A percentile compares a stretch with the other conserved stretches of the same genome.
These are phyloP conservation scores for Mionectes olivaceus DNA, from an alignment of 2,797 vertebrate genomes.

Conservation along the genomic window DNA sequence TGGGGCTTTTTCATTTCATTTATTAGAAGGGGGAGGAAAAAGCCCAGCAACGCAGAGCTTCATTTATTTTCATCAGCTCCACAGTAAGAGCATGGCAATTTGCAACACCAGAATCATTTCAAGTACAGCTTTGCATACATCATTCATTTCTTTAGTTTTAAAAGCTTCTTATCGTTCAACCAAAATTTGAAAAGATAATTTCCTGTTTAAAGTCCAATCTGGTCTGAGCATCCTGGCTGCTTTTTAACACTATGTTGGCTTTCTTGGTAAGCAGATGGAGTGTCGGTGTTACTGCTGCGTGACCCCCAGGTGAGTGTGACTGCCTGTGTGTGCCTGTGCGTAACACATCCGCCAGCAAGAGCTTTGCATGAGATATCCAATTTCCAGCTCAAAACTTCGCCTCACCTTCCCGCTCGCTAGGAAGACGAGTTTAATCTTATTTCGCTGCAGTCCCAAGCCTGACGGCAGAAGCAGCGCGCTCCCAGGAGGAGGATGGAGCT, in stretches of 20 bases:
- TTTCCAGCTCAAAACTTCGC: background rate
- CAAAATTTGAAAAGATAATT: slow-evolving; percentile 73
- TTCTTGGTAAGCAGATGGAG: slow-evolving; percentile 50
- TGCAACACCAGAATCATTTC: slow-evolving; percentile 81
- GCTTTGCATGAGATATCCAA: background rate
- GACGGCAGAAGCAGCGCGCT: background rate
- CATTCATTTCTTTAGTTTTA: slow-evolving; percentile 75
- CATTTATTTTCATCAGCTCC: slow-evolving; percentile 83
- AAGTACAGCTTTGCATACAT: slow-evolving; percentile 77
- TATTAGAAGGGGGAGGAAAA: slow-evolving; percentile 77
- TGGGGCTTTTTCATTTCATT: slow-evolving; percentile 85
- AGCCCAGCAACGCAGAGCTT: slow-evolving; percentile 77
- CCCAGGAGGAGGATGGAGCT: background rate
- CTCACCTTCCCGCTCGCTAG: background rate
- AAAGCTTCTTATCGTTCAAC: slow-evolving; percentile 76
- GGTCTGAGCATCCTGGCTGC: slow-evolving; percentile 49
- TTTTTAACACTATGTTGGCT: slow-evolving; percentile 64
- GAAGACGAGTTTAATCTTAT: background rate
- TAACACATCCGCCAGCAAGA: background rate
- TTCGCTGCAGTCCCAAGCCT: background rate
- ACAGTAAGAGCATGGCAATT: slow-evolving; percentile 80
- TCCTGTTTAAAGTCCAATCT: slow-evolving; percentile 66
- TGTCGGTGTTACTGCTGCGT: background rate
- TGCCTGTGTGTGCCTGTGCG: background rate
- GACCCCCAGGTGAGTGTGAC: slow-evolving; percentile 48